Percentiles rank a stretch among this genome's conserved stretches.
These are phyloP conservation scores for Epizoanthus illoricatus DNA, from an alignment of 92 coral and sea anemone genomes.

Conservation along the genomic window DNA sequence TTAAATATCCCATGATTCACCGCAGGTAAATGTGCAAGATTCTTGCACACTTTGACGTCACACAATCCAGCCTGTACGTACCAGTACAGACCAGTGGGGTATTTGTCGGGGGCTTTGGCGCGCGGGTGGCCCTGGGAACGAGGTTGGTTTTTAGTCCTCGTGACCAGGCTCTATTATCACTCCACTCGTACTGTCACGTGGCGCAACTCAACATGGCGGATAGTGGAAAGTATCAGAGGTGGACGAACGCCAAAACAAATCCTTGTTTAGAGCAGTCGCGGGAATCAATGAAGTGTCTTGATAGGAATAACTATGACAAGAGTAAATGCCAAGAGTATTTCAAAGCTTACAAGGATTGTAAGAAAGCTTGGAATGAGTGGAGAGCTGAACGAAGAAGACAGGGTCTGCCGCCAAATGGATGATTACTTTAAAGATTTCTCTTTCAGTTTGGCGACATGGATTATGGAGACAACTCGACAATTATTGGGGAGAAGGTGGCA, in stretches of 20 bases:
- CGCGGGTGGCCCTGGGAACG: no score
- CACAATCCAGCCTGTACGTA: no score
- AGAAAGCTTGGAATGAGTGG: conserved; percentile 92
- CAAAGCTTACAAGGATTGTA: conserved; percentile 88
- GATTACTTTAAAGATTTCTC: not conserved
- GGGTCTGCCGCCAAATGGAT: conserved; percentile 76
- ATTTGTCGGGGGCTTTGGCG: no score
- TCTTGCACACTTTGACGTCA: no score
- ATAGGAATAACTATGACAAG: conserved; percentile 78
- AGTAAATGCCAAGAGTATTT: conserved; percentile 80
- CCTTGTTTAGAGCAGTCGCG: conserved; percentile 85
- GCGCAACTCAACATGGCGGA: conserved; percentile 75
- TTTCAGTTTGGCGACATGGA: no score
- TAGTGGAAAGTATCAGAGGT: conserved; percentile 45
- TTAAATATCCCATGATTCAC: no score
- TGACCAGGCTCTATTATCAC: no score
- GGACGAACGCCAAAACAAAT: conserved; percentile 74
- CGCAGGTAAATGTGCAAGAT: no score
- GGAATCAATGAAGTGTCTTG: conserved; percentile 92
- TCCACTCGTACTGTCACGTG: conserved; percentile 34
- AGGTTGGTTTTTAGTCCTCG: no score
- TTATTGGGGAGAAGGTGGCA: no score
- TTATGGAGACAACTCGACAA: no score
- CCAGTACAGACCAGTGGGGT: no score
- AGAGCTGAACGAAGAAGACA: conserved; percentile 84